These are phyloP conservation scores for Apodemus sylvaticus DNA, from an alignment of 2,113 vertebrate species.

Conservation along the genomic window DNA sequence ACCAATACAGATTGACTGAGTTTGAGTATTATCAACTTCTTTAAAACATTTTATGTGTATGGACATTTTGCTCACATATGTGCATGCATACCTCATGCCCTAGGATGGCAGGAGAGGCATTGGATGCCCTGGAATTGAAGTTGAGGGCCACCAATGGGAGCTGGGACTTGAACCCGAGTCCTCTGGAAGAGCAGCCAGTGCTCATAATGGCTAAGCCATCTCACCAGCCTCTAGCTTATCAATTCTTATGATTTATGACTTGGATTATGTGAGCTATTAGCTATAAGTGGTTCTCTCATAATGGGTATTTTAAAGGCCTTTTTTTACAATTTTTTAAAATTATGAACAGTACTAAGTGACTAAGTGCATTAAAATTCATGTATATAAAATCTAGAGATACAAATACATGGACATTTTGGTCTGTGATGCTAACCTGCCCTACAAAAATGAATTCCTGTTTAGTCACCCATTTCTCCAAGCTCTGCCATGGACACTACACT, in stretches of 20 bases:
- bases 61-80: not conserved
- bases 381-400: conserved; percentile 14
- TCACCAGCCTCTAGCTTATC: not conserved
- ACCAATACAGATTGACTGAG: not conserved
- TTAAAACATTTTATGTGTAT: not conserved
- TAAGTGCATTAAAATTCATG: not conserved
- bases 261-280: not conserved
- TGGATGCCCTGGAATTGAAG: not conserved
- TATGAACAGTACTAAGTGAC: not conserved
- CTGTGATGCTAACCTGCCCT: not conserved
- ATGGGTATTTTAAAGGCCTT: not conserved
- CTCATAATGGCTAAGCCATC: not conserved
- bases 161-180: not conserved
- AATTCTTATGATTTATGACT: not conserved
- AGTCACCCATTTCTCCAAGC: not conserved
- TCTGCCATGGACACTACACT: not conserved
- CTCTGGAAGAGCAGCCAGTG: not conserved
- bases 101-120: not conserved
- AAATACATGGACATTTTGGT: not conserved
- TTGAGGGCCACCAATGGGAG: not conserved
- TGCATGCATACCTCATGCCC: not conserved
- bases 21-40: not conserved
- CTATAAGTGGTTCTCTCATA: not conserved
- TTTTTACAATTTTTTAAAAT: conserved; percentile 10
- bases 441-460: not conserved